Conservation (phyloP, 2,888 invertebrate species). For the Seira musarum region DNA sequence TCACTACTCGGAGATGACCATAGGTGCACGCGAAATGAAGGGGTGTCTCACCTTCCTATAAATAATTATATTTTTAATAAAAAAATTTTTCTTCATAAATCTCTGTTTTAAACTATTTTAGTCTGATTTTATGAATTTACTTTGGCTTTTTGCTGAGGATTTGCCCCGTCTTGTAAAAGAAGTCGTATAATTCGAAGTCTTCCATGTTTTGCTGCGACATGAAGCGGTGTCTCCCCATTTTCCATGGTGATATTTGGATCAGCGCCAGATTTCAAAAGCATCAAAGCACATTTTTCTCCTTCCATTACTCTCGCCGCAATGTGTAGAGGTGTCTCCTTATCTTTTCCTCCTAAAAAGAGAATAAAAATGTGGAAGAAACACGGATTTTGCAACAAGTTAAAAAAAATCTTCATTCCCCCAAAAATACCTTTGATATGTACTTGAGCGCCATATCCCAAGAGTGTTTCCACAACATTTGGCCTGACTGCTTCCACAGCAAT, state of each 20-base stretch:
- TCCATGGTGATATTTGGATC: conserved; percentile 96
- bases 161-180: conserved; percentile 93
- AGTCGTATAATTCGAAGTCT: conserved; percentile 89
- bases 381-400: conserved; percentile 36
- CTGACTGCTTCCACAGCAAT: conserved; percentile 96
- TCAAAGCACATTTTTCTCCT: conserved; percentile 93
- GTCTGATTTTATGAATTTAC: conserved; percentile 73
- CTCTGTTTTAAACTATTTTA: background rate
- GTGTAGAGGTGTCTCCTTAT: conserved; percentile 95
- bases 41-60: conserved; percentile 95
- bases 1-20: conserved; percentile 78
- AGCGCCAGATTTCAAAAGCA: conserved; percentile 98
- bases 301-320: conserved; percentile 96
- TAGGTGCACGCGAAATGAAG: conserved; percentile 92
- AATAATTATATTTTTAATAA: conserved; percentile 54
- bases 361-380: background rate
- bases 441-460: conserved; percentile 97
- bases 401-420: background rate
- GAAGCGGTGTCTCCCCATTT: conserved; percentile 97
- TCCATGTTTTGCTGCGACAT: conserved; percentile 91
- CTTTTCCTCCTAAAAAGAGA: conserved; percentile 83
- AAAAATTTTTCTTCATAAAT: conserved; percentile 19
- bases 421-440: conserved; percentile 90
- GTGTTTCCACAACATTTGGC: conserved; percentile 94
- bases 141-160: conserved; percentile 92